Percentiles rank a stretch among this genome's conserved stretches.
phyloP scores from a whole-genome alignment of 2,888 invertebrate species.

The Danaus chrysippus region DNA sequence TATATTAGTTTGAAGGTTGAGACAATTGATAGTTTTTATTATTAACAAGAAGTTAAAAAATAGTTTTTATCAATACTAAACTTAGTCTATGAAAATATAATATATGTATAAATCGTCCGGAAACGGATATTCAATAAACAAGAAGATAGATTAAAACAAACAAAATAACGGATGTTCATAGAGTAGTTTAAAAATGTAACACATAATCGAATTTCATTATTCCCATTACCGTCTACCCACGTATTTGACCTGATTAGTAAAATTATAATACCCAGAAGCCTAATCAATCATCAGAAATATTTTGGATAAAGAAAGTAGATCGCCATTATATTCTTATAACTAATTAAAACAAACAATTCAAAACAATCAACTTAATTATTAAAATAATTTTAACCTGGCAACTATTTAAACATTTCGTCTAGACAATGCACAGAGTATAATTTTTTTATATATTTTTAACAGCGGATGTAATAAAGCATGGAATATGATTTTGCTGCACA shows the following conservation, averaged over 20 bases:
- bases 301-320: constrained; percentile 4
- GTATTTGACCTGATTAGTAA: constrained; percentile 21
- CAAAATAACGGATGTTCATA: neutral
- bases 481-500: constrained; percentile 26
- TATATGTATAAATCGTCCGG: too few relatives aligned
- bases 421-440: constrained; percentile 11
- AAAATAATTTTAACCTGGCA: neutral
- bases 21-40: constrained; percentile 6
- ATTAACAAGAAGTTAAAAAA: neutral
- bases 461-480: constrained; percentile 29
- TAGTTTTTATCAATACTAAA: too few relatives aligned
- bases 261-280: constrained; percentile 16
- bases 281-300: constrained; percentile 15
- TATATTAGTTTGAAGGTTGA: constrained; percentile 19
- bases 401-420: constrained; percentile 9
- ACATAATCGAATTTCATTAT: neutral
- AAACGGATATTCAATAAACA: too few relatives aligned
- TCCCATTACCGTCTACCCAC: constrained; percentile 11
- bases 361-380: neutral
- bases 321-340: neutral
- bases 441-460: constrained; percentile 17
- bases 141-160: too few relatives aligned
- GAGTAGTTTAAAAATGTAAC: neutral
- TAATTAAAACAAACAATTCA: constrained; percentile 1
- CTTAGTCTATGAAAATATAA: too few relatives aligned